phyloP scores from a whole-genome alignment of 2,888 invertebrate species.

The Philhelius pedissequus region DNA sequence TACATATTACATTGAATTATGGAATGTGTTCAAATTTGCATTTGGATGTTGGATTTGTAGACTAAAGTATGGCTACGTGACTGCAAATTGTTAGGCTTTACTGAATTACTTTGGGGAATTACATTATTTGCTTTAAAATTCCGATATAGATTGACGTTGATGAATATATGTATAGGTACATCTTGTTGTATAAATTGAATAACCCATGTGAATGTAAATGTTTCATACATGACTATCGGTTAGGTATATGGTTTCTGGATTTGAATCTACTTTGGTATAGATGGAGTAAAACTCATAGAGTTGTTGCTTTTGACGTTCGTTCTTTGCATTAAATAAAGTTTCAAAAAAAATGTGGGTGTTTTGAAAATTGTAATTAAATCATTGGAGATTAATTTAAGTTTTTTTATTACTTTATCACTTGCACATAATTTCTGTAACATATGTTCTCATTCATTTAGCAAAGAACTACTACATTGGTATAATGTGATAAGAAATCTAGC shows the following conservation, averaged over 20 bases:
- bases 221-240: background rate
- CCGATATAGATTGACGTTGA: background rate
- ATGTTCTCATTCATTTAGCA: too few species aligned
- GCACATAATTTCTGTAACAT: too few species aligned
- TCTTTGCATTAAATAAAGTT: too few species aligned
- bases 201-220: background rate
- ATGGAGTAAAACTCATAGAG: background rate
- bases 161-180: background rate
- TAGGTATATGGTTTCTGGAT: background rate
- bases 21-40: constrained; percentile 16
- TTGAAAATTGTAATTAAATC: too few species aligned
- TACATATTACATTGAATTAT: background rate
- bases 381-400: too few species aligned
- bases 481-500: too few species aligned
- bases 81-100: background rate
- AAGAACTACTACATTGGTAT: too few species aligned
- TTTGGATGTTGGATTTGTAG: background rate
- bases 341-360: too few species aligned
- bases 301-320: too few species aligned
- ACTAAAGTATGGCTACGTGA: constrained; percentile 6
- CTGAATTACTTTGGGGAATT: constrained; percentile 10
- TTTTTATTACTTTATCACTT: too few species aligned
- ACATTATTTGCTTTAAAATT: background rate
- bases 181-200: background rate
- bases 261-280: background rate